A percentile compares a stretch with the other conserved stretches of the same genome.
These are phyloP conservation scores for Hymenopus coronatus DNA, from an alignment of 2,888 invertebrate genomes.

Conservation along the genomic window DNA sequence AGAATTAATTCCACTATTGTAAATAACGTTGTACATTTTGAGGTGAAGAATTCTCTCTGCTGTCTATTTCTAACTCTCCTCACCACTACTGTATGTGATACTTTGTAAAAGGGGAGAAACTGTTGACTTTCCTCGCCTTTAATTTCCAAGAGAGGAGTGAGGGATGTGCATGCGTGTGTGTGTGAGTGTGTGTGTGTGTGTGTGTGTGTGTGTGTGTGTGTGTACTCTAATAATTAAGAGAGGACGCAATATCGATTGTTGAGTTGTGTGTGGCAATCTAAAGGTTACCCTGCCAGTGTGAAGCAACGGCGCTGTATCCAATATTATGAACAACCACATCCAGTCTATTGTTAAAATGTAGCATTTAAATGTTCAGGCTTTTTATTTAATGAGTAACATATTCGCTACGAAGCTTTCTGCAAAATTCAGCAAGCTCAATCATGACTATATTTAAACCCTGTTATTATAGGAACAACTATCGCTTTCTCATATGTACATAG, in stretches of 20 bases:
- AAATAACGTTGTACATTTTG: too few relatives aligned
- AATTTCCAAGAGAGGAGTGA: background rate
- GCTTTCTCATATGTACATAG: too few relatives aligned
- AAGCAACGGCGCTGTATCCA: background rate
- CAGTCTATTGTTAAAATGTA: too few relatives aligned
- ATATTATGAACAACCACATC: background rate
- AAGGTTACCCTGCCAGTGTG: background rate
- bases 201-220: background rate
- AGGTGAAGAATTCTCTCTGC: too few relatives aligned
- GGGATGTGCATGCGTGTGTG: background rate
- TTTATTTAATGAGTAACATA: too few relatives aligned
- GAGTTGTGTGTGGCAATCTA: background rate
- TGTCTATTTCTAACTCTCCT: background rate
- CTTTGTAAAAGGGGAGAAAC: background rate
- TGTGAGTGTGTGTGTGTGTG: background rate
- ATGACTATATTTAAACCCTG: too few relatives aligned
- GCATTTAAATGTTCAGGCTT: too few relatives aligned
- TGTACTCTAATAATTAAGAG: background rate
- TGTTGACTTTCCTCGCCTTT: background rate
- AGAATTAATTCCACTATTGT: too few relatives aligned
- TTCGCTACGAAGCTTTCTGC: too few relatives aligned
- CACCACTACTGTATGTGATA: background rate
- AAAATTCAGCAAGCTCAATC: too few relatives aligned
- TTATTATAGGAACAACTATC: too few relatives aligned
- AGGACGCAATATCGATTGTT: background rate